Conservation (phyloP, 2,888 invertebrate genomes). For the Archips xylosteana region DNA sequence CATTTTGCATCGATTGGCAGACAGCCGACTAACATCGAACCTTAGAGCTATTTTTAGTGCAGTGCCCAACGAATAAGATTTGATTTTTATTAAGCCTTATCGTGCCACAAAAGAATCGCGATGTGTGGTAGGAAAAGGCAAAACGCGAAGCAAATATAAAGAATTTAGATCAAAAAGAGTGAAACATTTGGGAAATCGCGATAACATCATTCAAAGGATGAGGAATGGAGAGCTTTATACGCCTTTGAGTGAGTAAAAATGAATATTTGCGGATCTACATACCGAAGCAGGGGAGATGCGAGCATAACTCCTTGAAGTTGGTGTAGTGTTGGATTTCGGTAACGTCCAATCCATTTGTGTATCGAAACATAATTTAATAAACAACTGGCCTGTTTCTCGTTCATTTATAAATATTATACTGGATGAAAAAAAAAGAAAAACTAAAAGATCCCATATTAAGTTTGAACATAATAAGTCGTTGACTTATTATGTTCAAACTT, state of each 20-base stretch:
- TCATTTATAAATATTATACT: not conserved
- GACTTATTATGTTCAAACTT: too few relatives aligned
- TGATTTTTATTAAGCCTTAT: constrained; percentile 69
- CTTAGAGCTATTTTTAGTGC: constrained; percentile 47
- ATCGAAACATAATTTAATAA: constrained; percentile 37
- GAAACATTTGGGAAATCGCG: constrained; percentile 79
- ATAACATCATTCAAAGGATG: constrained; percentile 81
- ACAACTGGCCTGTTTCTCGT: constrained; percentile 1
- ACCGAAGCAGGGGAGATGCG: constrained; percentile 43
- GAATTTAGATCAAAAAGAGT: constrained; percentile 80
- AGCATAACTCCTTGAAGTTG: constrained; percentile 40
- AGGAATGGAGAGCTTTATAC: constrained; percentile 75
- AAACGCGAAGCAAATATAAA: constrained; percentile 74
- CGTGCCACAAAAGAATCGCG: constrained; percentile 74
- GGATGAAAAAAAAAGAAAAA: not conserved
- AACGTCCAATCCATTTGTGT: constrained; percentile 41
- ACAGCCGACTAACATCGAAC: constrained; percentile 35
- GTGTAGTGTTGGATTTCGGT: constrained; percentile 41
- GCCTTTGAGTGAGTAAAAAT: constrained; percentile 75
- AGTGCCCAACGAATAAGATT: constrained; percentile 59
- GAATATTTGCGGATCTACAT: constrained; percentile 66
- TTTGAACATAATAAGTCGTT: too few relatives aligned
- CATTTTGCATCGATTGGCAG: constrained; percentile 25
- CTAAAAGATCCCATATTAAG: not conserved
- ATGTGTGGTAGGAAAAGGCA: constrained; percentile 73